A percentile compares a stretch with the other conserved stretches of the same genome.
Evolutionary conservation across 2,888 invertebrate species (phyloP).

Genomic region (Lithophane leautieri): DNA sequence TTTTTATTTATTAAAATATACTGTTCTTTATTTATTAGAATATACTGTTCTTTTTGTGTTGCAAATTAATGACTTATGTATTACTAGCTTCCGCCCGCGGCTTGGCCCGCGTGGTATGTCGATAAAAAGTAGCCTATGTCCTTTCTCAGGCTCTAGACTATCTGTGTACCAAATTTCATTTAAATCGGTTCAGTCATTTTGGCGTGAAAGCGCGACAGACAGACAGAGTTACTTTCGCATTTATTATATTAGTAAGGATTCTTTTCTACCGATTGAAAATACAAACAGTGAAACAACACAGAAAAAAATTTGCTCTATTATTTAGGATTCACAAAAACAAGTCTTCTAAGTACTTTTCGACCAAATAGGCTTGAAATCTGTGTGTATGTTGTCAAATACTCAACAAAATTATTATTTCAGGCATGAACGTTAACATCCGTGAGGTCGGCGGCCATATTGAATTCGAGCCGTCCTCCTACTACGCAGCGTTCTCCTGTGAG

Average conservation of each 20-base stretch:
- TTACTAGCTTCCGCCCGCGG: background rate
- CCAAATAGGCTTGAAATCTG: background rate
- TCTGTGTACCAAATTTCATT: too few species aligned
- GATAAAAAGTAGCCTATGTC: too few species aligned
- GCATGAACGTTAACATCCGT: conserved; percentile 98
- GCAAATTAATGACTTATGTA: background rate
- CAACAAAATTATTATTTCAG: conserved; percentile 81
- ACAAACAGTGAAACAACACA: background rate
- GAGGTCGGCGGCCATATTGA: conserved; percentile 98
- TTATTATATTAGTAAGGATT: too few species aligned
- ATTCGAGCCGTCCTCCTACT: conserved; percentile 99
- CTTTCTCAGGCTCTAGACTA: too few species aligned
- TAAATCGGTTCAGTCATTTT: too few species aligned
- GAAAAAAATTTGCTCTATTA: too few species aligned
- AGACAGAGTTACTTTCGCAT: too few species aligned
- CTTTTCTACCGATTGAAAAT: too few species aligned
- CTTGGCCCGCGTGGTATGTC: too few species aligned
- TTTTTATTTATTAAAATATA: background rate
- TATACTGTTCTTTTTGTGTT: background rate
- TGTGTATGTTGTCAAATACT: too few species aligned
- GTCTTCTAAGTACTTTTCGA: background rate
- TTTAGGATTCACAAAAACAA: background rate
- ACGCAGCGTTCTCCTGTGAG: conserved; percentile 99
- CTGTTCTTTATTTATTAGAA: background rate
- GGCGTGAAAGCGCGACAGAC: too few species aligned